phyloP scores from a whole-genome alignment of 2,888 invertebrate genomes.

The Callimorpha dominula region DNA sequence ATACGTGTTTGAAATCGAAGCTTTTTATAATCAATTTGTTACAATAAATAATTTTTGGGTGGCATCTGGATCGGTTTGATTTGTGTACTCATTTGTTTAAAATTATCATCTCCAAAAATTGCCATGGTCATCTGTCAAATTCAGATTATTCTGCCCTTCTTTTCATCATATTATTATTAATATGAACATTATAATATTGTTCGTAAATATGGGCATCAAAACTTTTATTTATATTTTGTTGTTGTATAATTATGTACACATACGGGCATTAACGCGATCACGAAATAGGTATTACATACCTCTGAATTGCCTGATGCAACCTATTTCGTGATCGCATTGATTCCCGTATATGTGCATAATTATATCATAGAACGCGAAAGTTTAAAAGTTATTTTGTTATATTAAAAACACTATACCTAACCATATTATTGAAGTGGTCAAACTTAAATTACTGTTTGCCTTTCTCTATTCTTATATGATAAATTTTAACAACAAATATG shows the following conservation, averaged over 20 bases:
- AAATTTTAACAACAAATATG: too few species aligned
- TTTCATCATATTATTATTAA: constrained; percentile 19
- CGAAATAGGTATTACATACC: too few species aligned
- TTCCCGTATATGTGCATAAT: too few species aligned
- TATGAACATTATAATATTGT: background rate
- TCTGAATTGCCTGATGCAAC: too few species aligned
- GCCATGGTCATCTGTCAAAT: constrained; percentile 34
- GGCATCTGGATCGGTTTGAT: constrained; percentile 51
- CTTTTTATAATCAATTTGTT: constrained; percentile 61
- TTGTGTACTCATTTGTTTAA: constrained; percentile 50
- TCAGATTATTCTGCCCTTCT: constrained; percentile 27
- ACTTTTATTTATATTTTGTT: too few species aligned
- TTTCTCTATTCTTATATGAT: too few species aligned
- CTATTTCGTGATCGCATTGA: too few species aligned
- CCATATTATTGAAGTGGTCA: background rate
- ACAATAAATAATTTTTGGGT: constrained; percentile 58
- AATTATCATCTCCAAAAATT: constrained; percentile 44
- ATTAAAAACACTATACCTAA: too few species aligned
- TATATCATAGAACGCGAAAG: too few species aligned
- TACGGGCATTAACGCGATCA: too few species aligned
- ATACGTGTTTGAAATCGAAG: constrained; percentile 56
- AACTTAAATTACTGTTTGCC: background rate
- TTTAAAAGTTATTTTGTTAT: too few species aligned
- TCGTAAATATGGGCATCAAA: background rate
- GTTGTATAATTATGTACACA: too few species aligned